Evolutionary conservation across 2,113 vertebrate species (phyloP).

Genomic region (Pterophyllum scalare): DNA sequence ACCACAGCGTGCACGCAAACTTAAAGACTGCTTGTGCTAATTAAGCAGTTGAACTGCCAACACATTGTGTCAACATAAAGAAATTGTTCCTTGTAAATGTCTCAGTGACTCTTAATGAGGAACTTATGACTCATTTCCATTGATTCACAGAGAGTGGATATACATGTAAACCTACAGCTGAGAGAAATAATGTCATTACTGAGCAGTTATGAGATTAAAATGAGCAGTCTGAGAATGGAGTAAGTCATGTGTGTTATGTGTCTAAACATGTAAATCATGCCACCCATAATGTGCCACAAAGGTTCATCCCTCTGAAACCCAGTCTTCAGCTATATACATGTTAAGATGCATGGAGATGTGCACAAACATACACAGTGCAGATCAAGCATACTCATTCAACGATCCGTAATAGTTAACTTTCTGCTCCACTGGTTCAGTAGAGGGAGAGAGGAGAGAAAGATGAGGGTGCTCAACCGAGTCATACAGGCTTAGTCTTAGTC

Average conservation of each 20-base stretch:
- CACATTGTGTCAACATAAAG: background rate
- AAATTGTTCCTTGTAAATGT: slow-evolving; percentile 4
- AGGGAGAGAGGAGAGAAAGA: slow-evolving; percentile 51
- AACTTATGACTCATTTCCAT: background rate
- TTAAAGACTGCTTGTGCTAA: slow-evolving; percentile 9
- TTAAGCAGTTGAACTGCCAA: slow-evolving; percentile 31
- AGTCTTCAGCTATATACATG: background rate
- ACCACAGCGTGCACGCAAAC: background rate
- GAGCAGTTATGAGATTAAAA: slow-evolving; percentile 22
- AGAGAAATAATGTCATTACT: background rate
- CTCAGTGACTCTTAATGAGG: background rate
- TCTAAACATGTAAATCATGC: slow-evolving; percentile 4
- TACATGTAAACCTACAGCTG: background rate
- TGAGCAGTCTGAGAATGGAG: slow-evolving; percentile 10
- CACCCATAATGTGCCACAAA: background rate
- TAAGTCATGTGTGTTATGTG: background rate
- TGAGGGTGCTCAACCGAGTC: slow-evolving; percentile 48
- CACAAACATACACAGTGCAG: slow-evolving; percentile 2
- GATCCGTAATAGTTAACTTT: slow-evolving; percentile 63
- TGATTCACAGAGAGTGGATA: background rate
- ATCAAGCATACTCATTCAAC: slow-evolving; percentile 43
- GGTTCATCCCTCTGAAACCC: background rate
- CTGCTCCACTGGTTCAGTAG: slow-evolving; percentile 64
- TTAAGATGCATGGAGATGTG: background rate
- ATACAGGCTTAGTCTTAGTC: background rate